Conservation (phyloP, 2,797 vertebrate genomes). For the Manis javanica region DNA sequence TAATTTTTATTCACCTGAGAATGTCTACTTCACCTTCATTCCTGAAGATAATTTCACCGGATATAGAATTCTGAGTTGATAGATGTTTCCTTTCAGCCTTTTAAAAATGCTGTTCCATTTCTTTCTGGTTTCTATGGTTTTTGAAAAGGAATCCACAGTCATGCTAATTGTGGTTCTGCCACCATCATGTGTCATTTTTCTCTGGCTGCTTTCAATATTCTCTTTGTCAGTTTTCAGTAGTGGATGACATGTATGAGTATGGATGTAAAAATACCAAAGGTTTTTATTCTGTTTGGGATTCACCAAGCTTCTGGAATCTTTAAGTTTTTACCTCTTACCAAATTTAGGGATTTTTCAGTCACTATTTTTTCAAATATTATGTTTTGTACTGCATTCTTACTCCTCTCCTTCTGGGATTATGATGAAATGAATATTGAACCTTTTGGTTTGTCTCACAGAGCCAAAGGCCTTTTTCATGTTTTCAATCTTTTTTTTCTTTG, state of each 20-base stretch:
- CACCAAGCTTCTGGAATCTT: neutral
- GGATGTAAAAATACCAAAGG: neutral
- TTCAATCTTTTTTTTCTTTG: neutral
- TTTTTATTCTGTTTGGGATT: neutral
- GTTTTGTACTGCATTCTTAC: neutral
- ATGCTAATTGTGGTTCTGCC: neutral
- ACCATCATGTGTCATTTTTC: neutral
- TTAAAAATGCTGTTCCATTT: neutral
- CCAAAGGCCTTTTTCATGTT: neutral
- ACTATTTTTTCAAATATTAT: neutral
- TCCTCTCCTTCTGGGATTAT: neutral
- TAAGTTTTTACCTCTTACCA: neutral
- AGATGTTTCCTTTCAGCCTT: neutral
- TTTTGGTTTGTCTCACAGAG: neutral
- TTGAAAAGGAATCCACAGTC: neutral
- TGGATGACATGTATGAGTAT: neutral
- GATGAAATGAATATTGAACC: neutral
- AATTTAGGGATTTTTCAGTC: neutral
- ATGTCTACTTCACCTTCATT: neutral
- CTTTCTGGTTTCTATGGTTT: neutral
- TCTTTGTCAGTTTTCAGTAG: neutral
- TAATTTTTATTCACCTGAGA: neutral
- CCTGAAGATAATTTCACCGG: neutral
- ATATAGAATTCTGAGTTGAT: neutral
- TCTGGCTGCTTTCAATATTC: neutral